Evolutionary conservation across 2,113 vertebrate species (phyloP), one percentile per base, ranked within the genome.

Genomic region (Etheostoma cragini): DNA sequence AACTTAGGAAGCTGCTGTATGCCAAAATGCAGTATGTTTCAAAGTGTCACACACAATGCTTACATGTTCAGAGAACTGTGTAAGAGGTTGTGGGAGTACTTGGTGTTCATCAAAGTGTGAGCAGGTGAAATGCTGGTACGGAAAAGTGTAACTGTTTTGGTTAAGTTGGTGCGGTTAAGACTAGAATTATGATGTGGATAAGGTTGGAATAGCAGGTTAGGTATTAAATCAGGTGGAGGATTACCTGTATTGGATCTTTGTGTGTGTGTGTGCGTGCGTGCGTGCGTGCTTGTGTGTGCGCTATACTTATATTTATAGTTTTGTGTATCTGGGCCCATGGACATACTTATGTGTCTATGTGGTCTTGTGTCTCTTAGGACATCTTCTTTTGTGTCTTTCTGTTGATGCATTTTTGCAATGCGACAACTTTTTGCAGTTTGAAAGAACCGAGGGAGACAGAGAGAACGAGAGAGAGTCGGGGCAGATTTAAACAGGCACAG

Each of bases 401-500:
- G 74, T 35, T 30, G 35, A 30, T 62, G 58, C 57, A 26, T 79
- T 87, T 88, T 85, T 90, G 84, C 76, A 63, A 52, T 47, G 74
- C 72, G 53, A n/a, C 56, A 61, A 69, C 72, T 74, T 83, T 85
- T 70, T 60, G 76, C 83, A 71, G 19, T 78, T 84, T 77, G 53
- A 72, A 35, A 65, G 46, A 85, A 76, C 65, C 33, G 35, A 76
- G 33, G 68, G 46, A 76, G 54, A 60, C 33, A 80, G 15, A 24
- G 17, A 35, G 47, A 58, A 19, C 10, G 17, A 30, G 11, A 19
- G 72, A 45, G n/a, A 67, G 17, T 68, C 7, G 74, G 22, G 69
- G 67, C 47, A 88, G 80, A 88, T 82, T 82, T 69, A 68, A 88
- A 77, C 65, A 80, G 72, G 71, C 76, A 84, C 24, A 35, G 74